Evolutionary conservation across 2,888 invertebrate species (phyloP).

Genomic region (Dasysyrphus albostriatus): DNA sequence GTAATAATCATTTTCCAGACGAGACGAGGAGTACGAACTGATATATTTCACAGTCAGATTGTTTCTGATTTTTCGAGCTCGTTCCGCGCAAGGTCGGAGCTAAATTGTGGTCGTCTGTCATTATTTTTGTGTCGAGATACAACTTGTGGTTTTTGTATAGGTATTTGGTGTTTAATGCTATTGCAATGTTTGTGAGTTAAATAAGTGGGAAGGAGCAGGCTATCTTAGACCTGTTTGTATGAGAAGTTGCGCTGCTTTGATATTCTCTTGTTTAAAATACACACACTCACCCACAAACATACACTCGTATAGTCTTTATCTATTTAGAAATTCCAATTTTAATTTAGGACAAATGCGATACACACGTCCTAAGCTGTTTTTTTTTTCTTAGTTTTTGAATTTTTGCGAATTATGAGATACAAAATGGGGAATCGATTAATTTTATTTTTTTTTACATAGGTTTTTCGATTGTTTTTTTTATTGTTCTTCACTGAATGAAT

Average conservation of each 20-base stretch:
- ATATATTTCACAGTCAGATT: conserved; percentile 78
- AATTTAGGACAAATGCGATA: conserved; percentile 72
- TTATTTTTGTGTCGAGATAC: conserved; percentile 68
- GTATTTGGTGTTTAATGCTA: neutral
- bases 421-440: conserved; percentile 70
- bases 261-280: neutral
- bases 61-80: conserved; percentile 78
- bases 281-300: neutral
- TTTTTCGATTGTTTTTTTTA: neutral
- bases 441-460: neutral
- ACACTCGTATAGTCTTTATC: conserved; percentile 53
- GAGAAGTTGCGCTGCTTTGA: neutral
- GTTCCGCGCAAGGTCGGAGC: conserved; percentile 79
- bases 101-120: conserved; percentile 74
- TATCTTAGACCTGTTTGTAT: conserved; percentile 5
- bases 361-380: conserved; percentile 55
- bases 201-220: conserved; percentile 28
- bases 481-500: conserved; percentile 21
- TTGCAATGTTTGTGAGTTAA: neutral
- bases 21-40: conserved; percentile 77
- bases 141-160: conserved; percentile 50
- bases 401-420: conserved; percentile 63
- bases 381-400: conserved; percentile 31
- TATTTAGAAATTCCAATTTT: conserved; percentile 72
- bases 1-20: conserved; percentile 59